These are phyloP conservation scores for Ceratitis capitata DNA, from an alignment of 1,140 invertebrate genomes.

Conservation along the genomic window DNA sequence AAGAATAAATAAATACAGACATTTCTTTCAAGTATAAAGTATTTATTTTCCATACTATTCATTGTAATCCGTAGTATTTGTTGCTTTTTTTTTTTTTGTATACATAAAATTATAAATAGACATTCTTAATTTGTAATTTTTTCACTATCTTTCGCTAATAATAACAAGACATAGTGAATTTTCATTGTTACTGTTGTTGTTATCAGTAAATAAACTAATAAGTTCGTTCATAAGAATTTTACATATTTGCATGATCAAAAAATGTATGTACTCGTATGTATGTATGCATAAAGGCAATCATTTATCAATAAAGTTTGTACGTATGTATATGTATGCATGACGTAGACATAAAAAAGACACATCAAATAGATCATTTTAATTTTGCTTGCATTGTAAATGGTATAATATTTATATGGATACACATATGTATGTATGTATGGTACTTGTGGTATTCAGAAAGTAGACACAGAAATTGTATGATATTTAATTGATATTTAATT, in stretches of 20 bases:
- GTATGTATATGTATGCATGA: neutral
- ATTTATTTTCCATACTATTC: conserved; percentile 23
- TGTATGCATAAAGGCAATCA: too few species aligned
- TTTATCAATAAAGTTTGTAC: neutral
- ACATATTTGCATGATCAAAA: neutral
- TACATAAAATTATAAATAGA: conserved; percentile 37
- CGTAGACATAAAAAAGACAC: neutral
- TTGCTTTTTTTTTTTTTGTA: too few species aligned
- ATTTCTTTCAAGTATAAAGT: neutral
- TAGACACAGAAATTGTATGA: neutral
- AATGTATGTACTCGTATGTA: too few species aligned
- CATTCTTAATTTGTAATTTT: conserved; percentile 9
- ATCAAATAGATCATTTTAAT: neutral
- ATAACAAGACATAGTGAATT: conserved; percentile 2
- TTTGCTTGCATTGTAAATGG: neutral
- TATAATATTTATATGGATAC: neutral
- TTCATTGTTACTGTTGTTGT: neutral
- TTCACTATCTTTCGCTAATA: conserved; percentile 10
- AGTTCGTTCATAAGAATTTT: conserved; percentile 2
- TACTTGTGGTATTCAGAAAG: neutral
- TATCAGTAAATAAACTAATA: conserved; percentile 9
- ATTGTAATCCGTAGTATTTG: neutral
- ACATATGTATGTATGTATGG: neutral
- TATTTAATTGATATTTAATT: neutral
- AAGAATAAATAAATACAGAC: neutral